Conservation (phyloP, 2,797 vertebrate species). For the Mastacembelus armatus region DNA sequence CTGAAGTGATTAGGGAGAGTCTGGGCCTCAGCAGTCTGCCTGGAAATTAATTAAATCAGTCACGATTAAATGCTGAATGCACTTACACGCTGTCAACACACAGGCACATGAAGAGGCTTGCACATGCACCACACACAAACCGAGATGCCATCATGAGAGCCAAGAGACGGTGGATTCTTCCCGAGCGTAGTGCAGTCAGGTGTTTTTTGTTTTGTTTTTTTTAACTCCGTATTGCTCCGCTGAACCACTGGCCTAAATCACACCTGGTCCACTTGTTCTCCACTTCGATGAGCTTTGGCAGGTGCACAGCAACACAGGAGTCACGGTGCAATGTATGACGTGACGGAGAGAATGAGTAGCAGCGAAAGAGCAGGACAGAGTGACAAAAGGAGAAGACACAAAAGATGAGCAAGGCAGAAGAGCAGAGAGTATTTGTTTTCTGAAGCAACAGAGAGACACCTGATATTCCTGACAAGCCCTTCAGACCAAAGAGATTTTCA, state of each 20-base stretch:
- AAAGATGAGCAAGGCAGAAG: constrained; percentile 19
- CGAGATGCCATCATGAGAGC: constrained; percentile 16
- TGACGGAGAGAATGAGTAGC: constrained; percentile 2
- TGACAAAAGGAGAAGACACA: constrained; percentile 7
- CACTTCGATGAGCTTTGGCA: constrained; percentile 19
- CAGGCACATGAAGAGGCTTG: neutral
- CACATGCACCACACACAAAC: constrained; percentile 6
- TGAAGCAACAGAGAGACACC: constrained; percentile 59
- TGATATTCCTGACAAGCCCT: constrained; percentile 60
- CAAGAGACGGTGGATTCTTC: constrained; percentile 48
- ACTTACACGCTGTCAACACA: constrained; percentile 57
- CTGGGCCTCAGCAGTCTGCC: constrained; percentile 62
- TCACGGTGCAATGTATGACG: neutral
- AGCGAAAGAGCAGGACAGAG: neutral
- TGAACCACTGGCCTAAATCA: constrained; percentile 67
- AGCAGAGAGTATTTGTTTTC: constrained; percentile 60
- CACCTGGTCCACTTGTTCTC: constrained; percentile 27
- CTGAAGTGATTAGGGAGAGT: constrained; percentile 74
- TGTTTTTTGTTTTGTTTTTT: too few species aligned
- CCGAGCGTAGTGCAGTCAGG: constrained; percentile 10
- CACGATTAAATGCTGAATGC: constrained; percentile 70
- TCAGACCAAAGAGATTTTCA: constrained; percentile 42
- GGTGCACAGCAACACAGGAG: neutral
- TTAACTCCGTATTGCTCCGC: constrained; percentile 26
- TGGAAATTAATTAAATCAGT: constrained; percentile 76